Conservation (phyloP, 2,888 invertebrate genomes). For the Molanna angustata region DNA sequence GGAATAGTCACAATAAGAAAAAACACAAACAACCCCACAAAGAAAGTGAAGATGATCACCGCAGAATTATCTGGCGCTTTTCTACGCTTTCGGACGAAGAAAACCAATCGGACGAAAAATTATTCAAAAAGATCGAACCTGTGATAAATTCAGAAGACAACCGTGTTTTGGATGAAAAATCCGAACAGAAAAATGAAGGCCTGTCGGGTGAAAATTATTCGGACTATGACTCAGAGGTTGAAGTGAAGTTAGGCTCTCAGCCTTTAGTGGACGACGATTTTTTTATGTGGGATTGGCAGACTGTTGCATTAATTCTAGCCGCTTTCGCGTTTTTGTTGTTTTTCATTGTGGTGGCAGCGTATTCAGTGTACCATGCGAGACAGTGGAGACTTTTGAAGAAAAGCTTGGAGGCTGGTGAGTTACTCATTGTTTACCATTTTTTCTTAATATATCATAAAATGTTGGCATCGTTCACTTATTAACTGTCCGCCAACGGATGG, state of each 20-base stretch:
- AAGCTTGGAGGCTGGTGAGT: constrained; percentile 73
- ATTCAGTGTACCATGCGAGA: constrained; percentile 73
- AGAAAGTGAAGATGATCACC: constrained; percentile 6
- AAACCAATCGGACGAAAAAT: constrained; percentile 38
- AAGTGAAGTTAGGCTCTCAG: constrained; percentile 40
- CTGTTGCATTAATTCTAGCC: constrained; percentile 68
- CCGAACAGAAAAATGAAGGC: constrained; percentile 40
- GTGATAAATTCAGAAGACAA: constrained; percentile 2
- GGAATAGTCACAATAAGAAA: constrained; percentile 6
- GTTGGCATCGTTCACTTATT: not conserved
- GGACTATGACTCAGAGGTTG: constrained; percentile 48
- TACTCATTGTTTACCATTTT: not conserved
- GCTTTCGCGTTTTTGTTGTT: constrained; percentile 75
- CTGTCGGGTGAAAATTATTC: constrained; percentile 33
- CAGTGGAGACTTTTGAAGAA: constrained; percentile 78
- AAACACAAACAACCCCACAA: constrained; percentile 10
- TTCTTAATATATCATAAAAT: not conserved
- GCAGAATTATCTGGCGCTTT: constrained; percentile 24
- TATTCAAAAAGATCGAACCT: constrained; percentile 3
- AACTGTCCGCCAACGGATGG: not conserved
- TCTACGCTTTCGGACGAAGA: constrained; percentile 18
- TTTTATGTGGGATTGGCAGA: constrained; percentile 69
- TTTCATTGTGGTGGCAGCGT: constrained; percentile 73
- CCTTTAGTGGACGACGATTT: constrained; percentile 34
- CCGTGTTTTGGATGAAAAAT: constrained; percentile 1